These are phyloP conservation scores for Colius striatus DNA, from an alignment of 2,113 vertebrate genomes.

Conservation along the genomic window DNA sequence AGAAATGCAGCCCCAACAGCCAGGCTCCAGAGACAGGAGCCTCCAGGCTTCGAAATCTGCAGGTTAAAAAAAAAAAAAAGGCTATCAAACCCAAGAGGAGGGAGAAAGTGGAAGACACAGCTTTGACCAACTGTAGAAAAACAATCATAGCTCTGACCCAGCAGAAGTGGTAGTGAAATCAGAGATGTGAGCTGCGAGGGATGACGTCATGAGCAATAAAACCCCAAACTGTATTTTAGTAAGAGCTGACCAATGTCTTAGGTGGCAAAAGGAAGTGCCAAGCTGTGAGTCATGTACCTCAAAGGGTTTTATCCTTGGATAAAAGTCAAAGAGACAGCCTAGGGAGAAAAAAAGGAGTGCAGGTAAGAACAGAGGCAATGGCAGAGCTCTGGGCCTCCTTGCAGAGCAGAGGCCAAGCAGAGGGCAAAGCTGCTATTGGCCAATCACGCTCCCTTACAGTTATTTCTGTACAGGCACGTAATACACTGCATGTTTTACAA, in stretches of 20 bases:
- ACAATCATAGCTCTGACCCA: background rate
- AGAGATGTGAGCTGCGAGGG: background rate
- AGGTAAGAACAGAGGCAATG: background rate
- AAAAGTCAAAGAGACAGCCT: constrained; percentile 21
- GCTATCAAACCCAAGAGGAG: background rate
- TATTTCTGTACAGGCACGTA: background rate
- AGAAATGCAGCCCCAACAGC: background rate
- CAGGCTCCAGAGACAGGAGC: background rate
- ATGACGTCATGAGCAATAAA: constrained; percentile 6
- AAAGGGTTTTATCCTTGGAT: constrained; percentile 46
- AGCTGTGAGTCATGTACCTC: constrained; percentile 37
- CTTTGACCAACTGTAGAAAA: background rate
- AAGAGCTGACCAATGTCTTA: constrained; percentile 34
- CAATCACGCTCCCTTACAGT: background rate
- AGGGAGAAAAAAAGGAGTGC: background rate
- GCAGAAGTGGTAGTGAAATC: background rate
- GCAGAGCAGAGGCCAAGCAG: background rate
- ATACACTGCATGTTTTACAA: background rate
- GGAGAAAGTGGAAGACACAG: background rate
- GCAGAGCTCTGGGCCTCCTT: background rate
- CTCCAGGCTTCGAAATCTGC: background rate
- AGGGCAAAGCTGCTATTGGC: background rate
- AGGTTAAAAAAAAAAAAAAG: background rate
- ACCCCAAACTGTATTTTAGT: background rate
- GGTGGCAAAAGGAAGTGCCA: constrained; percentile 26